Conservation (phyloP, 2,888 invertebrate species). For the Leptogaster cylindrica region DNA sequence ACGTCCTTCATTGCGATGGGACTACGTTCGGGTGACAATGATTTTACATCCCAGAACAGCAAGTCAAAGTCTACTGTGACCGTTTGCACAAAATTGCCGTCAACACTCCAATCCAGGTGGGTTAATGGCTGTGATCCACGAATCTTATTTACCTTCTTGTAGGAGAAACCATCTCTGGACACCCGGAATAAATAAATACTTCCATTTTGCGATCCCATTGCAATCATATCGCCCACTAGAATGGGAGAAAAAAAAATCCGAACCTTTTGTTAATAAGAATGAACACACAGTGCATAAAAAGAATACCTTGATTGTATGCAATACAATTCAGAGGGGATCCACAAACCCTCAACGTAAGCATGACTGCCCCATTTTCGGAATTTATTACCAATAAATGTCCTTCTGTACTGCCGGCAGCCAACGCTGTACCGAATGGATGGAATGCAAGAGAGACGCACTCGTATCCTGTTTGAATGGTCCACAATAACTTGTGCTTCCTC, state of each 20-base stretch:
- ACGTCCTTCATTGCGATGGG: conserved; percentile 89
- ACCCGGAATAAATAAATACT: conserved; percentile 80
- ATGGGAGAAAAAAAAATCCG: background rate
- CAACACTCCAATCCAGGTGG: conserved; percentile 90
- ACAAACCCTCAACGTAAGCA: conserved; percentile 84
- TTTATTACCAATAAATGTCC: conserved; percentile 87
- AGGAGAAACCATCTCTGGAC: conserved; percentile 86
- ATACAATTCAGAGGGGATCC: conserved; percentile 87
- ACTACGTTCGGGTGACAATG: conserved; percentile 84
- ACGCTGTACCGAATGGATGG: conserved; percentile 85
- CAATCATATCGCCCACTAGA: conserved; percentile 83
- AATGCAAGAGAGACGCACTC: conserved; percentile 88
- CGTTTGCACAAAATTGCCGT: conserved; percentile 85
- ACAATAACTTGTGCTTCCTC: conserved; percentile 86
- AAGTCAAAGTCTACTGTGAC: conserved; percentile 90
- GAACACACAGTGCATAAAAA: too few species aligned
- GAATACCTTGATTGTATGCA: conserved; percentile 84
- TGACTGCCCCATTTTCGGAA: conserved; percentile 83
- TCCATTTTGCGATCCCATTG: conserved; percentile 90
- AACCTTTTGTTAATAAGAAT: background rate
- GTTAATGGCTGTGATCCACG: conserved; percentile 83
- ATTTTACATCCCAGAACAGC: conserved; percentile 90
- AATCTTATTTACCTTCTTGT: conserved; percentile 88
- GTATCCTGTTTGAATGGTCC: conserved; percentile 86
- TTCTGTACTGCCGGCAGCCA: conserved; percentile 88